These are phyloP conservation scores for Drosophila affinis DNA, from an alignment of 2,888 invertebrate genomes.

Conservation along the genomic window DNA sequence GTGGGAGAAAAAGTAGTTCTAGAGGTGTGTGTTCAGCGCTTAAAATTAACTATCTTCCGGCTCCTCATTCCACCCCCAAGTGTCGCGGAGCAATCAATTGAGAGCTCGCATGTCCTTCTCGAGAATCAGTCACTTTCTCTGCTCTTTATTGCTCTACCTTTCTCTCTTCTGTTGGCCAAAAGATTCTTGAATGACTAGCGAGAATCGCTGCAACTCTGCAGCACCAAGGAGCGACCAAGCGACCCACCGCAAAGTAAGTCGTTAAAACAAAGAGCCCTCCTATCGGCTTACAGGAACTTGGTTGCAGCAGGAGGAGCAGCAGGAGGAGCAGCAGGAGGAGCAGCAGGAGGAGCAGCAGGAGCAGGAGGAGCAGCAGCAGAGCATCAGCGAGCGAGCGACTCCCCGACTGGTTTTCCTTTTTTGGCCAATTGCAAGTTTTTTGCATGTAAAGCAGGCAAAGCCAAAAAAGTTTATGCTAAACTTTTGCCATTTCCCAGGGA, in stretches of 20 bases:
- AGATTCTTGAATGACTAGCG: slow-evolving; percentile 31
- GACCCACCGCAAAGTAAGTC: slow-evolving; percentile 65
- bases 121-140: too few species aligned
- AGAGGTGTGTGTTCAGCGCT: slow-evolving; percentile 6
- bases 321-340: slow-evolving; percentile 34
- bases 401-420: slow-evolving; percentile 45
- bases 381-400: slow-evolving; percentile 2
- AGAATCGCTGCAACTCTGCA: slow-evolving; percentile 15
- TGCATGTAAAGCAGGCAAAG: slow-evolving; percentile 65
- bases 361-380: slow-evolving; percentile 24
- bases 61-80: slow-evolving; percentile 13
- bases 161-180: slow-evolving; percentile 4
- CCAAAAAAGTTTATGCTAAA: slow-evolving; percentile 71
- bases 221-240: slow-evolving; percentile 6
- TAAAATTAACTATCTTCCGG: slow-evolving; percentile 28
- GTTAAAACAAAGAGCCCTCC: slow-evolving; percentile 70
- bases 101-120: background rate
- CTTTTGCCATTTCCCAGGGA: slow-evolving; percentile 61
- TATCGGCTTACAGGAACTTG: slow-evolving; percentile 62
- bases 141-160: background rate
- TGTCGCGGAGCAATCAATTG: background rate
- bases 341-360: slow-evolving; percentile 36
- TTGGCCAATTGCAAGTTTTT: slow-evolving; percentile 71
- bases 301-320: slow-evolving; percentile 33
- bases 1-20: background rate